Evolutionary conservation across 2,888 invertebrate species (phyloP), one percentile per base, ranked within the genome.

Genomic region (Calephelis perditalis): DNA sequence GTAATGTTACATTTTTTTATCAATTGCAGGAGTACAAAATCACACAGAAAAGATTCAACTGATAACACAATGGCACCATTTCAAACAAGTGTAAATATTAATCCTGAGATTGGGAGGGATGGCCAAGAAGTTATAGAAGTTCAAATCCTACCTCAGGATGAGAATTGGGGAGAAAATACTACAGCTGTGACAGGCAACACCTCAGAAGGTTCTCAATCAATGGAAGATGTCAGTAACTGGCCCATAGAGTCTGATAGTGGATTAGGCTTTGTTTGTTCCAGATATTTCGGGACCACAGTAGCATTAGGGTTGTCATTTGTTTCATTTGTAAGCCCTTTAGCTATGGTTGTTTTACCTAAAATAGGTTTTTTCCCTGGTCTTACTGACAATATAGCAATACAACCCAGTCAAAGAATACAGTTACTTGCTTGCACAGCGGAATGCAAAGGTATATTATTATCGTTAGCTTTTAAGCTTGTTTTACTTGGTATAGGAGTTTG

Each of bases 141-240:
- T 46, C 98, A 98, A 89, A 98, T 98, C 69, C 86, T 98, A 62
- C 98, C 98, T 0, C 96, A 98, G 87, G 99, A 99, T 86, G 99
- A 99, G 76, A 98, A 98, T 82, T 99, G 99, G 99, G 98, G 97
- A n/a, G 99, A 99, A 82, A 98, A 97, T 74, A 98, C 98, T 0
- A 99, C 99, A 0, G 98, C 98, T 0, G 95, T 99, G 44, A 99
- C 99, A 0, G 98, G 98, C 9, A 98, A 98, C 75, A 98, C 98
- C 1, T 98, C 97, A 0, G 99, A 98, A 78, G 97, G 97, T 72
- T 98, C 97, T 5, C 96, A 97, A 71, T 98, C 98, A 0, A 95
- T 97, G 80, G 98, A 98, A 79, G 98, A 98, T 80, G 94, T 96
- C 5, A 95, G 95, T 72, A 95, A 95, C 73, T 96, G 96, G 94